phyloP scores from a whole-genome alignment of 2,797 vertebrate species.

The Phyllotis vaccarum region DNA sequence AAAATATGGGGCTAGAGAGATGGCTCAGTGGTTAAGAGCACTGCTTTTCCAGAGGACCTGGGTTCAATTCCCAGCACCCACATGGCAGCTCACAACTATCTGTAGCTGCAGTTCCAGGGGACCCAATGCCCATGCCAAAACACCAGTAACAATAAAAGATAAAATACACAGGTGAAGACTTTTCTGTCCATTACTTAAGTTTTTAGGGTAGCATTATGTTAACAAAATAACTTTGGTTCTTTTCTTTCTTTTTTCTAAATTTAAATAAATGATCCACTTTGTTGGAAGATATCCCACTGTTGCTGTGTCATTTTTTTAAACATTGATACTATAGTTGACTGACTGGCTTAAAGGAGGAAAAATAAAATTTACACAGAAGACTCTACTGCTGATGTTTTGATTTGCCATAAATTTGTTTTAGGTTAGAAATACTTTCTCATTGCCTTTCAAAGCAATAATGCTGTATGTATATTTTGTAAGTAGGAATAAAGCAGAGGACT shows the following conservation, averaged over 20 bases:
- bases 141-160: neutral
- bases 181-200: neutral
- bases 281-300: constrained; percentile 12
- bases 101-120: no score
- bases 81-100: no score
- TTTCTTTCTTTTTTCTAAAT: neutral
- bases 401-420: constrained; percentile 44
- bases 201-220: constrained; percentile 9
- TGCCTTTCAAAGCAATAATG: constrained; percentile 39
- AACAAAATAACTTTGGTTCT: neutral
- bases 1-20: no score
- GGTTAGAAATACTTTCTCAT: constrained; percentile 48
- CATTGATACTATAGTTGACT: constrained; percentile 21
- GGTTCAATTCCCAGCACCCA: no score
- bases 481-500: constrained; percentile 37
- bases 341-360: constrained; percentile 44
- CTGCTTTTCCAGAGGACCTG: no score
- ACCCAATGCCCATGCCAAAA: no score
- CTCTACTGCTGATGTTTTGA: neutral
- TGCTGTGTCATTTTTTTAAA: constrained; percentile 30
- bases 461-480: constrained; percentile 20
- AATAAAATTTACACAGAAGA: constrained; percentile 43
- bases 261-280: neutral
- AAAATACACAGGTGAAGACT: neutral
- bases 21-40: no score